These are phyloP conservation scores for Xiphophorus maculatus DNA, from an alignment of 2,113 vertebrate species.

Conservation along the genomic window DNA sequence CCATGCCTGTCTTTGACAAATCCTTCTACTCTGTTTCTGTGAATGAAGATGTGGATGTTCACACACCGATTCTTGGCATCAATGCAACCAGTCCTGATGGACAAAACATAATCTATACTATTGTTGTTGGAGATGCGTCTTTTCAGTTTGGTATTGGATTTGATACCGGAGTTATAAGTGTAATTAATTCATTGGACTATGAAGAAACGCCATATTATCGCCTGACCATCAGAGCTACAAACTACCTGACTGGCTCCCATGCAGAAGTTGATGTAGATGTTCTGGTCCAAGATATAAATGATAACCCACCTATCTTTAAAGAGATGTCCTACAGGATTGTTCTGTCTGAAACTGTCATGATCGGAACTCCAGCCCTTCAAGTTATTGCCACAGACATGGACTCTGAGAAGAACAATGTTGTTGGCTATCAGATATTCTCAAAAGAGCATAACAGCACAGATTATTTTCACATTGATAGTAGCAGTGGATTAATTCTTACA, in stretches of 20 bases:
- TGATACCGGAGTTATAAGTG: conserved; percentile 93
- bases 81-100: conserved; percentile 97
- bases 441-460: conserved; percentile 91
- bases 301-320: conserved; percentile 91
- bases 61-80: conserved; percentile 91
- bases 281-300: conserved; percentile 90
- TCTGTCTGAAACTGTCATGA: conserved; percentile 92
- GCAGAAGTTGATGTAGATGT: conserved; percentile 94
- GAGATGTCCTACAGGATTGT: conserved; percentile 86
- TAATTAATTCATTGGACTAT: conserved; percentile 89
- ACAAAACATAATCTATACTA: conserved; percentile 94
- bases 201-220: conserved; percentile 86
- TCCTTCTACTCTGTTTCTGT: conserved; percentile 91
- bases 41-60: conserved; percentile 88
- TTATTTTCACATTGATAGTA: conserved; percentile 96
- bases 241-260: conserved; percentile 90
- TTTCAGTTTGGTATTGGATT: conserved; percentile 95
- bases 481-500: conserved; percentile 94
- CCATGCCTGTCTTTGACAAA: conserved; percentile 97
- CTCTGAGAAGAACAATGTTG: conserved; percentile 88
- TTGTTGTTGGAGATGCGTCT: conserved; percentile 90
- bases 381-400: conserved; percentile 90
- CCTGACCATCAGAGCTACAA: conserved; percentile 90
- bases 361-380: conserved; percentile 94
- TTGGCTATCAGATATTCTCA: conserved; percentile 94